Conservation (phyloP, 2,113 vertebrate species). For the Sapajus apella region DNA sequence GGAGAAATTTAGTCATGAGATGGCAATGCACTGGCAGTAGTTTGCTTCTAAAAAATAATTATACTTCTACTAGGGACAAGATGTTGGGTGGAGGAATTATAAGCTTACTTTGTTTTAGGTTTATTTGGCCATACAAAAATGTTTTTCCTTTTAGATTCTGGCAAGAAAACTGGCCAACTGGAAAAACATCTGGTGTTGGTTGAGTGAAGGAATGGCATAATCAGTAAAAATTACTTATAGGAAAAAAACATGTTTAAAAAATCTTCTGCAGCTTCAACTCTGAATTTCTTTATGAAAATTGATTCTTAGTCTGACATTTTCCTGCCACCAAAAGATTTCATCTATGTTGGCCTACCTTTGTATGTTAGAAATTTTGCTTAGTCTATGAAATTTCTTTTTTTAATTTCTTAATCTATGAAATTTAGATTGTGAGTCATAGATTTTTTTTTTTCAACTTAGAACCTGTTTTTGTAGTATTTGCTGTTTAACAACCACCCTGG, state of each 20-base stretch:
- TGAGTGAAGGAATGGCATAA: constrained; percentile 61
- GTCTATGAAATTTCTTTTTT: background rate
- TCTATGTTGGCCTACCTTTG: background rate
- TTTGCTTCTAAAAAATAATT: constrained; percentile 53
- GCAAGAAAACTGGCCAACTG: background rate
- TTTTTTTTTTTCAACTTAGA: background rate
- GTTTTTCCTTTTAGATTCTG: constrained; percentile 44
- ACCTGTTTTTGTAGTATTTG: background rate
- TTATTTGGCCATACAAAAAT: constrained; percentile 66
- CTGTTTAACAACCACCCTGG: background rate
- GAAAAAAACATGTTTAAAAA: constrained; percentile 30
- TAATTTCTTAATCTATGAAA: background rate
- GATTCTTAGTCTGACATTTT: constrained; percentile 34
- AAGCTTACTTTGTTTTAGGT: constrained; percentile 56
- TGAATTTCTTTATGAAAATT: constrained; percentile 21
- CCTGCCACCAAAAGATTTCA: background rate
- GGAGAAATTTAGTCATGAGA: constrained; percentile 49
- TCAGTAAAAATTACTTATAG: constrained; percentile 61
- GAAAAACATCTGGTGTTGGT: constrained; percentile 58
- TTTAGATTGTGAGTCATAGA: background rate
- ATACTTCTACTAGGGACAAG: constrained; percentile 43
- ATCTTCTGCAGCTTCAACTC: background rate
- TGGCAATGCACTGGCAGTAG: background rate
- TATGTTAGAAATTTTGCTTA: constrained; percentile 15
- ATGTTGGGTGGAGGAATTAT: constrained; percentile 52